A percentile compares a stretch with the other conserved stretches of the same genome.
Evolutionary conservation across 1,140 invertebrate genomes (phyloP).

Genomic region (Drosophila ogumai): DNA sequence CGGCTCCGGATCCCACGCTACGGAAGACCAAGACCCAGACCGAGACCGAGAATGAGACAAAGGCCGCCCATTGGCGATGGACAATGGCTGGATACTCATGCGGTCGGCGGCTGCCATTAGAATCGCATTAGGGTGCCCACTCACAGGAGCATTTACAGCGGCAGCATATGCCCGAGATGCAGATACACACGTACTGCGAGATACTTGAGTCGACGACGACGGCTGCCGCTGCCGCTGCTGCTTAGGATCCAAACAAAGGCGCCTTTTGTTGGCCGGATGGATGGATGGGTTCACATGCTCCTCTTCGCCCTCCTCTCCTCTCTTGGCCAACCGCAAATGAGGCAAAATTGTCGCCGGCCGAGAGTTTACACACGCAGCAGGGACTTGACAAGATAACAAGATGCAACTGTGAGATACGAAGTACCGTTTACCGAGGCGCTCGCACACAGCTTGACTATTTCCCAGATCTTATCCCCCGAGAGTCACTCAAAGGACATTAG

Average conservation of each 20-base stretch:
- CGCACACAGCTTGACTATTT: constrained; percentile 58
- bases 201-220: constrained; percentile 25
- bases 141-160: constrained; percentile 59
- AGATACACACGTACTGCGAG: constrained; percentile 40
- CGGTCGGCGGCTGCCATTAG: constrained; percentile 54
- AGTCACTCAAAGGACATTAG: constrained; percentile 52
- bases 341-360: constrained; percentile 58
- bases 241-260: constrained; percentile 58
- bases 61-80: constrained; percentile 37
- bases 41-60: constrained; percentile 9
- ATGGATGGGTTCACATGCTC: constrained; percentile 41
- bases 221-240: constrained; percentile 9
- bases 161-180: constrained; percentile 18
- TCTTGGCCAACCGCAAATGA: constrained; percentile 61
- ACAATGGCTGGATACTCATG: constrained; percentile 63
- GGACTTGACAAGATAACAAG: constrained; percentile 59
- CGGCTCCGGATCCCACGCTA: constrained; percentile 23
- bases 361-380: constrained; percentile 44
- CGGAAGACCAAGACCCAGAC: constrained; percentile 1
- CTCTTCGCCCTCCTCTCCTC: background rate
- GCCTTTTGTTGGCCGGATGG: constrained; percentile 56
- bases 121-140: constrained; percentile 69
- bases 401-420: constrained; percentile 62
- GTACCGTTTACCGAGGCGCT: constrained; percentile 70
- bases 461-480: constrained; percentile 49